phyloP scores from a whole-genome alignment of 2,888 invertebrate genomes.

The Euspilapteryx auroguttella region DNA sequence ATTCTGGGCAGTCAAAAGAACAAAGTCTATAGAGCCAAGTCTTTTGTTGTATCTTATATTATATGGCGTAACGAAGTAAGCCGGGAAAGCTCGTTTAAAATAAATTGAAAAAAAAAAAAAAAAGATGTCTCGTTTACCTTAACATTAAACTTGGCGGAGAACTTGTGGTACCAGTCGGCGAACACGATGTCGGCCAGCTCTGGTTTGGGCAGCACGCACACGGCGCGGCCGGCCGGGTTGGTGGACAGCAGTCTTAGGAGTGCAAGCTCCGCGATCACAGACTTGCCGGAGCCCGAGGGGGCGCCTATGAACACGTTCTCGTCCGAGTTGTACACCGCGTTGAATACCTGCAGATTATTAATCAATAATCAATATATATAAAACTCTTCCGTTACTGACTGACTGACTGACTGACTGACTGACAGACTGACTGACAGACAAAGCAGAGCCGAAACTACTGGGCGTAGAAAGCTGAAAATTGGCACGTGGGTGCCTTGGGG shows the following conservation, averaged over 20 bases:
- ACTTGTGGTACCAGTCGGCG: slow-evolving; percentile 90
- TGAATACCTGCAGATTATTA: slow-evolving; percentile 98
- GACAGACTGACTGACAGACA: no score
- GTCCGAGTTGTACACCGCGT: slow-evolving; percentile 96
- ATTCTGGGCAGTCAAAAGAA: no score
- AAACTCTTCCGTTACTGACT: no score
- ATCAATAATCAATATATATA: no score
- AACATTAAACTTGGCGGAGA: slow-evolving; percentile 76
- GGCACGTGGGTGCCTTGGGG: no score
- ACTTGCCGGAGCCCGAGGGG: slow-evolving; percentile 90
- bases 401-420: no score
- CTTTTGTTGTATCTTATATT: no score
- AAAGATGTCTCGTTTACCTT: slow-evolving; percentile 40
- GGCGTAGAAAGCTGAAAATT: no score
- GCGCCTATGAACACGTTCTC: slow-evolving; percentile 97
- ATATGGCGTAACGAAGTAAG: no score
- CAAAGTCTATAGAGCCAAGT: no score
- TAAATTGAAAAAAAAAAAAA: neutral
- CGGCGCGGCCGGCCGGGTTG: slow-evolving; percentile 79
- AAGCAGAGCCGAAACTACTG: no score
- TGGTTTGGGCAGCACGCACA: slow-evolving; percentile 93
- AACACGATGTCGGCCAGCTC: slow-evolving; percentile 88
- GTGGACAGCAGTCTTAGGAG: slow-evolving; percentile 82
- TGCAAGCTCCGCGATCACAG: slow-evolving; percentile 95
- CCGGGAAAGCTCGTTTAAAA: no score